phyloP scores from a whole-genome alignment of 1,140 invertebrate species.

The Nylanderia fulva region DNA sequence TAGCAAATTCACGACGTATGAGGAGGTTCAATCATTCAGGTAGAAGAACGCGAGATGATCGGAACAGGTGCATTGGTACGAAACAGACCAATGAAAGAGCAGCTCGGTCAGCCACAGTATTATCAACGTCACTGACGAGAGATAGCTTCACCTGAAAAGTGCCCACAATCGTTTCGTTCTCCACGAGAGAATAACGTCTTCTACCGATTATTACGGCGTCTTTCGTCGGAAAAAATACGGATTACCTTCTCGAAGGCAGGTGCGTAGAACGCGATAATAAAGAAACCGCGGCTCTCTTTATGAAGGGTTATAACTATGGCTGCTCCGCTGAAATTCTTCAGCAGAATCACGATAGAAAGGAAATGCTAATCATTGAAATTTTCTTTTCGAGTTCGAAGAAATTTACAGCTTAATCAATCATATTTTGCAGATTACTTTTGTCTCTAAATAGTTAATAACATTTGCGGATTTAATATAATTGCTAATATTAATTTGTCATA shows the following conservation, averaged over 20 bases:
- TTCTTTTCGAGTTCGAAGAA: neutral
- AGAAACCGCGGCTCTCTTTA: conserved; percentile 44
- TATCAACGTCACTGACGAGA: conserved; percentile 34
- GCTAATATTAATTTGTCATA: neutral
- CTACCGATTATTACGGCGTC: conserved; percentile 33
- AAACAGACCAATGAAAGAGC: conserved; percentile 10
- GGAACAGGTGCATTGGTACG: neutral
- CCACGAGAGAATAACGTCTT: conserved; percentile 20
- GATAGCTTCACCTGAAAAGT: conserved; percentile 42
- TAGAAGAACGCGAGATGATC: conserved; percentile 26
- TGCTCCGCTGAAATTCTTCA: conserved; percentile 6
- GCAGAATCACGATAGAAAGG: neutral
- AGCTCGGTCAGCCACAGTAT: conserved; percentile 48
- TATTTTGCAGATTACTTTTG: no score
- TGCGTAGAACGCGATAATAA: conserved; percentile 43
- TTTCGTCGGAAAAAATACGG: neutral
- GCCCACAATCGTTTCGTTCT: conserved; percentile 39
- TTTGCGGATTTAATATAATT: neutral
- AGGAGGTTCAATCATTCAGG: conserved; percentile 24
- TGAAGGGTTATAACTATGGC: conserved; percentile 18
- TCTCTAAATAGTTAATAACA: neutral
- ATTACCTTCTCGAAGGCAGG: conserved; percentile 40
- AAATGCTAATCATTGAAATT: conserved; percentile 38
- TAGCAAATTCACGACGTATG: conserved; percentile 8
- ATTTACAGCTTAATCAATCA: neutral